Conservation (phyloP, 1,140 invertebrate species). For the Diorhabda sublineata region DNA sequence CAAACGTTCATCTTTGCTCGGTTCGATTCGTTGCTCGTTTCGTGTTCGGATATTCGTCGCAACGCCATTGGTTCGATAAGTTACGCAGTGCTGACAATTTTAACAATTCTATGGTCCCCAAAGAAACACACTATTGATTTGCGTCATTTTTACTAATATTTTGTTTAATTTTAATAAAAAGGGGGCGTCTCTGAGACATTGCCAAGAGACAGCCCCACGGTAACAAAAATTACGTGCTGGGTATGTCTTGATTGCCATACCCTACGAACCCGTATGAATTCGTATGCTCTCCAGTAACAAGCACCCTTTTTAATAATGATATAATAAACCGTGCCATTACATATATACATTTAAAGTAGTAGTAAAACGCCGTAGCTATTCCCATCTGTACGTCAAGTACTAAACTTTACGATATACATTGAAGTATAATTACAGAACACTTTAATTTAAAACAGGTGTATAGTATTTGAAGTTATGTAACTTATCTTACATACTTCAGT, state of each 20-base stretch:
- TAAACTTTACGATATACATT: background rate
- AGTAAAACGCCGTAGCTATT: background rate
- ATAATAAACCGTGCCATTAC: background rate
- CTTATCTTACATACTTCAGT: no score
- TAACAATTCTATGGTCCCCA: no score
- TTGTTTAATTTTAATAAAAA: conserved; percentile 26
- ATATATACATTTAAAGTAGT: background rate
- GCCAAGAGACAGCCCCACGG: conserved; percentile 45
- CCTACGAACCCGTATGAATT: conserved; percentile 49
- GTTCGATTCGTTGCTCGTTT: no score
- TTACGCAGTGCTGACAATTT: no score
- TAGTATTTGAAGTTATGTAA: no score
- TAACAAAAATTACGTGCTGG: conserved; percentile 61
- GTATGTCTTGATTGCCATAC: conserved; percentile 69
- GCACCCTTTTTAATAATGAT: conserved; percentile 53
- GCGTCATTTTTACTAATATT: background rate
- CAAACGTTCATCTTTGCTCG: no score
- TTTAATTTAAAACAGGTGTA: background rate
- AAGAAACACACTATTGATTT: no score
- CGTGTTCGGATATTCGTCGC: no score
- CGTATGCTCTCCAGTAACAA: conserved; percentile 57
- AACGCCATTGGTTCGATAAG: no score
- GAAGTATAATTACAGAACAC: background rate
- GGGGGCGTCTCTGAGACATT: conserved; percentile 41
- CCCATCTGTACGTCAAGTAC: background rate